Base-by-base conservation (phyloP, 2,113 vertebrate species). In the Coptodon rendalli region DNA sequence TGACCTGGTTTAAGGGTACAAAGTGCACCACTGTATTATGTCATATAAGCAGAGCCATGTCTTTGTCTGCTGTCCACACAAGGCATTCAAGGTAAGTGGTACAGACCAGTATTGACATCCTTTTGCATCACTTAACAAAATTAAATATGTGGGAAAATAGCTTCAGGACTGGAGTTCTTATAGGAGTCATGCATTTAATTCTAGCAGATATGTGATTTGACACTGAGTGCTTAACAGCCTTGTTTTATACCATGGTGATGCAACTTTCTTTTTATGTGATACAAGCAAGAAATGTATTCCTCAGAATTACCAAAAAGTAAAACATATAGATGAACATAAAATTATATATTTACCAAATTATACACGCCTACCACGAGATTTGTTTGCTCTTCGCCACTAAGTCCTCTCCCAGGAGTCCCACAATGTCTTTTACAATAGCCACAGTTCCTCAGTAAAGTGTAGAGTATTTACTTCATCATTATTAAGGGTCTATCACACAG, bases 91-190 rank as follows among this genome's bases (percentile, higher is more conserved):
- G 91, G 93, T 93, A 94, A 96, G 94, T 94, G 94, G 93, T 91
- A 88, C 92, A 90, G 95, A 93, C 85, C 57, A 14, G 89, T 94
- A 96, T 95, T 90, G 95, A 95, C 93, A 93, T 93, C 83, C 80
- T 88, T 94, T 94, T 92, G 94, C 87, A 43, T 93, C 94, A 94
- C 94, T 95, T 95, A 95, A 95, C 87, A 66, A 95, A 96, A 95
- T 95, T 94, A 95, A 94, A 94, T 92, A 93, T 94, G 93, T 93
- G 94, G 93, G 93, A 94, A 95, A 95, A 94, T 89, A 90, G 89
- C 91, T 85, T 53, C 57, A 66, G 87, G 89, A 83, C 80, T 90
- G 54, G 82, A 78, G 87, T 84, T 93, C 91, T 86, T 90, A 16
- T 83, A 89, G 86, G 87, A 89, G 48, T 40, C 17, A 13, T 45